Evolutionary conservation across 1,140 invertebrate species (phyloP), one percentile per base, ranked within the genome.

Genomic region (Lasioglossum baleicum): DNA sequence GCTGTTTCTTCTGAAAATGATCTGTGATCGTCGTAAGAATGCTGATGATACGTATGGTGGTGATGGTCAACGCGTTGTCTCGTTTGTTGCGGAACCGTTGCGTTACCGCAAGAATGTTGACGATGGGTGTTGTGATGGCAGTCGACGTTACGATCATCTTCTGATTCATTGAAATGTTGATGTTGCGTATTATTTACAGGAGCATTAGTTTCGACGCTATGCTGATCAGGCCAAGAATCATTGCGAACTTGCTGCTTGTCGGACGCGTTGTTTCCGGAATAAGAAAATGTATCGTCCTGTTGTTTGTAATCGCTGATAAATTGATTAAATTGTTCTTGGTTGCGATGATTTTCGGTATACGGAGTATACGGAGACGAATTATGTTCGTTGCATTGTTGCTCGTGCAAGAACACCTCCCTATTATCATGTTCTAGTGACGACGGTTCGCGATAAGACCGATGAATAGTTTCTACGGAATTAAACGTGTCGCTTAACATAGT

Each of bases 61-160:
- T 75, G 63, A 69, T 31, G n/a, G n/a, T 82, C 64, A 67, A 72
- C 64, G 17, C 67, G 75, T 56, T 79, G 76, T 11, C 40, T 61
- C 61, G 61, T 63, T 22, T 83, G 26, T 71, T 70, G n/a, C 68
- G 81, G n/a, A 20, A 42, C 44, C 22, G 31, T 70, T 67, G 35
- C 20, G 26, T 68, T 20, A 63, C 35, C 51, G 48, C n/a, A 64
- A 35, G 56, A 69, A 65, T 68, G 66, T 51, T 76, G 68, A n/a
- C 65, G 51, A 58, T 53, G 51, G 51, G 17, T 58, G 20, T 68
- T 58, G 20, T 68, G 58, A 40, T 82, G 68, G 10, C 65, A 20
- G 1, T 81, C 51, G 60, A 40, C 42, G 22, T 67, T 42, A 2
- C 60, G 22, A 48, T 67, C 17, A 40, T 80, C 44, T 48, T 58